These are phyloP conservation scores for Parasteatoda lunata DNA, from an alignment of 2,888 invertebrate species.

Conservation along the genomic window DNA sequence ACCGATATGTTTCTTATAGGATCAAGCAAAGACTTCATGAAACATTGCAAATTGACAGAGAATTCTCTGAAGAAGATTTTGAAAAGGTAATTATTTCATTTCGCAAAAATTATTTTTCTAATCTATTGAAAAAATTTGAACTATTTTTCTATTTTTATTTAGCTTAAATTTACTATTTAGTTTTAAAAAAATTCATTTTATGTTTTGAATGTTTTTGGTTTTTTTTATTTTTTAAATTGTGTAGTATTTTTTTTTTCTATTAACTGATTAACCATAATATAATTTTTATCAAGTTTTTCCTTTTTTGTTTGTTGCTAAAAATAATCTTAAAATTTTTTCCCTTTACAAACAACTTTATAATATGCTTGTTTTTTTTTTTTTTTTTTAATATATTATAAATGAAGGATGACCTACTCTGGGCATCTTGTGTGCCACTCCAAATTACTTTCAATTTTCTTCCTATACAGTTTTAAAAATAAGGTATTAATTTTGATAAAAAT, in stretches of 20 bases:
- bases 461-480: too few relatives aligned
- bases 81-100: conserved; percentile 77
- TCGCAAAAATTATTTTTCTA: background rate
- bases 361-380: too few relatives aligned
- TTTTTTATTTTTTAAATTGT: background rate
- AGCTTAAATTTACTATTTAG: background rate
- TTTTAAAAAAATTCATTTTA: background rate
- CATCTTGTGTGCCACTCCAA: too few relatives aligned
- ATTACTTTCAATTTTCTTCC: too few relatives aligned
- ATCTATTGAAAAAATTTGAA: background rate
- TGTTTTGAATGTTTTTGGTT: background rate
- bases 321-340: too few relatives aligned
- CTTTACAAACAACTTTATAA: too few relatives aligned
- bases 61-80: conserved; percentile 88
- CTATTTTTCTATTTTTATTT: background rate
- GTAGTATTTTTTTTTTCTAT: background rate
- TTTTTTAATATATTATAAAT: too few relatives aligned
- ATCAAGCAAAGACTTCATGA: conserved; percentile 96
- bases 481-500: too few relatives aligned
- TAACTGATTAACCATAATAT: too few relatives aligned
- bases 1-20: conserved; percentile 77
- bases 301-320: too few relatives aligned
- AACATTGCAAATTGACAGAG: conserved; percentile 90
- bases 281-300: too few relatives aligned
- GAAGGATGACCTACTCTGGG: too few relatives aligned